These are phyloP conservation scores for Orientallactaga sibirica DNA, from an alignment of 2,797 vertebrate genomes.

Conservation along the genomic window DNA sequence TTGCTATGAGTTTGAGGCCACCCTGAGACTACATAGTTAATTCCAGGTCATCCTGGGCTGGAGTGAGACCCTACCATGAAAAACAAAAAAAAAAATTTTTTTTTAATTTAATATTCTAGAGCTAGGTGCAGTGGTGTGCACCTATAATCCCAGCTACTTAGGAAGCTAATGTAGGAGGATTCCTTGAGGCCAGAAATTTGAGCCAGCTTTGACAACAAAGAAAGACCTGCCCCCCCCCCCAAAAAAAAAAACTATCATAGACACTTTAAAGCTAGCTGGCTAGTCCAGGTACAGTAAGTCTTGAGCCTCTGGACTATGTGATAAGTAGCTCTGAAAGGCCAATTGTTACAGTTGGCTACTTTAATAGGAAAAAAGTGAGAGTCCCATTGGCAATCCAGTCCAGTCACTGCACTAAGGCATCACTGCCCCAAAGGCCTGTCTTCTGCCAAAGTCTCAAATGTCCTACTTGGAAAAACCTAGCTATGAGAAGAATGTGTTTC, in stretches of 20 bases:
- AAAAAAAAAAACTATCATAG: not conserved
- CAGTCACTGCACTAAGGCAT: slow-evolving; percentile 68
- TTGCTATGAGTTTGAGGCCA: not conserved
- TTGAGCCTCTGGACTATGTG: slow-evolving; percentile 47
- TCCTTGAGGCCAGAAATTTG: not conserved
- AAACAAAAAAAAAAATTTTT: no score
- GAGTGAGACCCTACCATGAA: no score
- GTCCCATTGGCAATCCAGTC: slow-evolving; percentile 53
- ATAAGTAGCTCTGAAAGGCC: not conserved
- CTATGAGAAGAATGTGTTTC: slow-evolving; percentile 73
- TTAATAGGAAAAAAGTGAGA: slow-evolving; percentile 43
- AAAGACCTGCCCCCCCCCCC: not conserved
- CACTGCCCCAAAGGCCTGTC: slow-evolving; percentile 48
- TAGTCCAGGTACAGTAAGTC: not conserved
- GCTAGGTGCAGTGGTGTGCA: no score
- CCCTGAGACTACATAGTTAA: no score
- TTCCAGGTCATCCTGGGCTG: no score
- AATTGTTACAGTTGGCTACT: slow-evolving; percentile 46
- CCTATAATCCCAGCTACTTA: not conserved
- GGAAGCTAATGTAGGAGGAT: not conserved
- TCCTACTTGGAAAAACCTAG: slow-evolving; percentile 35
- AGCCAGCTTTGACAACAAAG: not conserved
- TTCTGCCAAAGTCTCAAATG: slow-evolving; percentile 74
- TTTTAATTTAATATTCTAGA: no score
- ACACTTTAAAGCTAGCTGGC: not conserved